Evolutionary conservation across 1,140 invertebrate genomes (phyloP), one percentile per base, ranked within the genome.

Genomic region (Ceratosolen solmsi): DNA sequence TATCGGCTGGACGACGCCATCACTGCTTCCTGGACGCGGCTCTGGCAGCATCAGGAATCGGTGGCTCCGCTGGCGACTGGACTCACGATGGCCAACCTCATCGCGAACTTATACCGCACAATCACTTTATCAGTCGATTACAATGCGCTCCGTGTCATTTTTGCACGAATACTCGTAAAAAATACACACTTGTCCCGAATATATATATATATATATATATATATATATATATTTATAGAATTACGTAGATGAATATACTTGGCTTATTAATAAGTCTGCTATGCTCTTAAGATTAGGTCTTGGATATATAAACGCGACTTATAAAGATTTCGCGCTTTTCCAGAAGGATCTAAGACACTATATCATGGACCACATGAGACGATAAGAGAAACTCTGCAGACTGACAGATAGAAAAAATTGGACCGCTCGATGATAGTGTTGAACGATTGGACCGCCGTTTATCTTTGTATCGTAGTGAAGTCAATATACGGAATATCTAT

Each of bases 1-100:
- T 96, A 96, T 91, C 95, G 94, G 91, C 94, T 95, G 81, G 94
- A 94, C 86, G 94, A 92, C 88, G 93, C 94, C 94, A 95, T 95
- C 33, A 76, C 58, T 65, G 74, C 5, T 60, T 25, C 15, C 63
- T 70, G 33, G 71, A 15, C 27, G 58, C 58, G 41, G 46, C 33
- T 38, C 73, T n/a, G 60, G 25, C 70, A 58, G 72, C 38, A 22
- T 73, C 81, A 82, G 68, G 73, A 38, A 65, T 65, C 79, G 56
- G 70, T 30, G 11, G 15, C 56, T 1, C 13, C 13, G 17, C 27
- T 77, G 81, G 76, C 82, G 73, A 83, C 84, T 82, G 80, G n/a
- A n/a, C n/a, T 83, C 77, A 68, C 79, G 84, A 80, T 83, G 78
- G 84, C 82, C 75, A 85, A 80, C 82, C 82, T 51, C 41, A 68